Evolutionary conservation across 2,113 vertebrate genomes (phyloP), one percentile per base, ranked within the genome.

Genomic region (Entelurus aequoreus): DNA sequence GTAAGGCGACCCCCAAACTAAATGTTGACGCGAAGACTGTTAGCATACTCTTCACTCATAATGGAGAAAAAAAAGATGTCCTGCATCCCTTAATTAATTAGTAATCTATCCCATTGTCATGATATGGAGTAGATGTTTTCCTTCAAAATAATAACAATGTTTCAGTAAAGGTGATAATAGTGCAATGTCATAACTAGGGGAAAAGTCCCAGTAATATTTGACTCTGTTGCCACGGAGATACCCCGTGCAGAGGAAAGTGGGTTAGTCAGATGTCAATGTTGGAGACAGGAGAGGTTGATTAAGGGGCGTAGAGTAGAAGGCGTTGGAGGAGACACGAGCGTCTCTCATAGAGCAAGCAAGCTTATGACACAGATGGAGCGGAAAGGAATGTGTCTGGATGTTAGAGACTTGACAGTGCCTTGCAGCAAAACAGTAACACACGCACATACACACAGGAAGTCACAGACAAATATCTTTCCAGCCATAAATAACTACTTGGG

Each of bases 381-480:
- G 80, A 90, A 86, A 80, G 68, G 64, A 88, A 88, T 84, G 74
- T 67, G 87, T 87, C 88, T 90, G 78, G 87, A 87, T 80, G 65
- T 68, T 68, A 40, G 47, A 70, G 80, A 69, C 78, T 69, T 66
- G 70, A 77, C 71, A 62, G 71, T 71, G 71, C 72, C 85, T 80
- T 6, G 21, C 58, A 82, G 81, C 71, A 36, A 73, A 76, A 75
- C 65, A 65, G 16, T 63, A 59, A 54, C 35, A 51, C 67, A 68
- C 57, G 6, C 62, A 13, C 58, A 19, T 62, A 12, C 63, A 60
- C 69, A 66, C 68, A 15, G 53, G 35, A 65, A 65, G 65, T 51
- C 58, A 57, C 56, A 28, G 0, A 8, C 69, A 53, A 19, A 57
- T 16, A 5, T 46, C 21, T 8, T 9, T 69, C 3, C 14, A 14